Conservation (phyloP, 2,888 invertebrate species). For the Ferdinandea cuprea region DNA sequence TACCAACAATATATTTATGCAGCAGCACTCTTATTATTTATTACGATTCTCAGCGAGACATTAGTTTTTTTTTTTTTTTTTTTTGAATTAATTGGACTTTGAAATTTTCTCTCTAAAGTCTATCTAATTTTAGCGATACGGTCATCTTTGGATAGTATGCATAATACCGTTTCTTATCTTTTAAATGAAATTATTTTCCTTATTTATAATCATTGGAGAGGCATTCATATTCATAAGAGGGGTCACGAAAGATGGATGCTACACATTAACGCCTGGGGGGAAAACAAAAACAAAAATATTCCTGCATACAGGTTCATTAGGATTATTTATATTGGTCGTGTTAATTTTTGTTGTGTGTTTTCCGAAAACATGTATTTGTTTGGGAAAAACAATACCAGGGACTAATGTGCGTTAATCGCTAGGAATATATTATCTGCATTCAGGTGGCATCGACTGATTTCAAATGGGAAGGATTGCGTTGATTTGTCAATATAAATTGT, state of each 20-base stretch:
- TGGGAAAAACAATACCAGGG: not conserved
- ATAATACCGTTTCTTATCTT: conserved; percentile 8
- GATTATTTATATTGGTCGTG: conserved; percentile 37
- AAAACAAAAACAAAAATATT: not conserved
- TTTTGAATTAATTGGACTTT: not conserved
- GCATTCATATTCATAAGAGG: conserved; percentile 50
- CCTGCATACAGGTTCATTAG: conserved; percentile 39
- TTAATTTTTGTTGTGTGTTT: conserved; percentile 18
- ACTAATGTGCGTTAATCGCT: conserved; percentile 19
- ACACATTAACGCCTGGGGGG: conserved; percentile 12
- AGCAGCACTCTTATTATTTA: not conserved
- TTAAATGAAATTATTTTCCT: conserved; percentile 21
- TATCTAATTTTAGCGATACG: conserved; percentile 6
- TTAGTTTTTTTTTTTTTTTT: not conserved
- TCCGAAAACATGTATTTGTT: not conserved
- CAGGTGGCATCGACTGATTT: too few species aligned
- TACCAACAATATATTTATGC: not conserved
- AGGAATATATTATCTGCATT: too few species aligned
- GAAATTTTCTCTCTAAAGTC: not conserved
- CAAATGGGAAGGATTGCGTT: too few species aligned
- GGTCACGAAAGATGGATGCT: conserved; percentile 8
- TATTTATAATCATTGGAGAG: conserved; percentile 21
- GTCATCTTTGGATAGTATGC: not conserved
- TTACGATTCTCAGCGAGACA: conserved; percentile 1
- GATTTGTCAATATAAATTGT: too few species aligned